A percentile compares a stretch with the other conserved stretches of the same genome.
Conservation (phyloP, 2,797 vertebrate species). For the Vespertilio murinus region DNA sequence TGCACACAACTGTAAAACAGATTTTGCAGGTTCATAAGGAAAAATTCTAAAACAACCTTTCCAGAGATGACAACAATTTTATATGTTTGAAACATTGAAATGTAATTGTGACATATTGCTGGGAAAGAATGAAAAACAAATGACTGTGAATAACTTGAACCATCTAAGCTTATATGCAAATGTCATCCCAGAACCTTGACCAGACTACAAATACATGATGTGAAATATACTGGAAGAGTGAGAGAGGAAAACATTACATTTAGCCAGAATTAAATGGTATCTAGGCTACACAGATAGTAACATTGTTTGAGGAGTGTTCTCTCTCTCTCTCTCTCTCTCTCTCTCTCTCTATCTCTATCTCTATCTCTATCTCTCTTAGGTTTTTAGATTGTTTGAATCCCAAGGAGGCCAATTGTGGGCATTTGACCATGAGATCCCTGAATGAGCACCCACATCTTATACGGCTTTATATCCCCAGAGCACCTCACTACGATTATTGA, state of each 20-base stretch:
- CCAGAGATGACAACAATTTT: neutral
- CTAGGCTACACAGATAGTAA: neutral
- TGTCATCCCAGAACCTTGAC: neutral
- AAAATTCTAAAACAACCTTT: slow-evolving; percentile 11
- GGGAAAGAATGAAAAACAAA: slow-evolving; percentile 23
- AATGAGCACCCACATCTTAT: neutral
- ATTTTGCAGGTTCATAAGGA: neutral
- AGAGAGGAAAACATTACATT: neutral
- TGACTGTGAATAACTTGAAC: neutral
- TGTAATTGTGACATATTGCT: slow-evolving; percentile 21
- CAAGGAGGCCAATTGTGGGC: neutral
- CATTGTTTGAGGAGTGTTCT: neutral
- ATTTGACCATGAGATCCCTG: neutral
- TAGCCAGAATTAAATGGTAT: neutral
- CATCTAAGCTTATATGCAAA: neutral
- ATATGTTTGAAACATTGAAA: slow-evolving; percentile 7
- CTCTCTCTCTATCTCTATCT: no score
- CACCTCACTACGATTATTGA: neutral
- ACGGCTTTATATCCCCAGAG: neutral
- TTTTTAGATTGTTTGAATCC: no score
- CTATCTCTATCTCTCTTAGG: no score
- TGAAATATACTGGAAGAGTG: neutral
- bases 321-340: no score
- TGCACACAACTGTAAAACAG: neutral
- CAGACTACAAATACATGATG: neutral